These are phyloP conservation scores for Heliconius himera DNA, from an alignment of 1,140 invertebrate species.

Conservation along the genomic window DNA sequence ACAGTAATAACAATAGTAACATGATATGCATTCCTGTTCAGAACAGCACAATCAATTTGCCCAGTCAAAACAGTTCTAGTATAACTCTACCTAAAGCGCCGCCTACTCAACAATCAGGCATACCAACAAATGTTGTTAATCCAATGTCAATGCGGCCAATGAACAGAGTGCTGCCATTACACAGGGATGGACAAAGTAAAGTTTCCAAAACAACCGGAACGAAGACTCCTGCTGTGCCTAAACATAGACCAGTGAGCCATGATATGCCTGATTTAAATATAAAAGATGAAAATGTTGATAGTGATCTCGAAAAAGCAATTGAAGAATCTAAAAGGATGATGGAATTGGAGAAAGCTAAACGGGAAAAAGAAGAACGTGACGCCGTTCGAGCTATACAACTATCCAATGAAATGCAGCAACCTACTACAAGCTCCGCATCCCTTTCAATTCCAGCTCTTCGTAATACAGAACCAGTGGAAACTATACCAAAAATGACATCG, in stretches of 20 bases:
- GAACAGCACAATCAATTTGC: conserved; percentile 75
- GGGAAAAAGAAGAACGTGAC: conserved; percentile 71
- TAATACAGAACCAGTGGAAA: conserved; percentile 46
- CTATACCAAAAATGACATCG: conserved; percentile 65
- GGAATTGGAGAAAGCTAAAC: conserved; percentile 75
- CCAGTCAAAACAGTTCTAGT: conserved; percentile 78
- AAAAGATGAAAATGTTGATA: conserved; percentile 78
- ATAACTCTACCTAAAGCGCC: conserved; percentile 84
- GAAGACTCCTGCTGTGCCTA: conserved; percentile 57
- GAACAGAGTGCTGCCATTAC: conserved; percentile 89
- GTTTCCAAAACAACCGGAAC: conserved; percentile 59
- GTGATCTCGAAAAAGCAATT: conserved; percentile 80
- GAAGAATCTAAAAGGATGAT: conserved; percentile 79
- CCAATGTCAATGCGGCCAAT: conserved; percentile 86
- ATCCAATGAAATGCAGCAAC: conserved; percentile 63
- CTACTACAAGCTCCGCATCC: conserved; percentile 61
- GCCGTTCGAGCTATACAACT: conserved; percentile 62
- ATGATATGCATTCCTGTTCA: conserved; percentile 75
- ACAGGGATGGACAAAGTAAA: conserved; percentile 79
- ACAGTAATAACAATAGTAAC: conserved; percentile 53
- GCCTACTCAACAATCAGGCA: conserved; percentile 82
- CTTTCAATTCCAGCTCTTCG: conserved; percentile 34
- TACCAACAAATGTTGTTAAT: conserved; percentile 86
- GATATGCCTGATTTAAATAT: conserved; percentile 80
- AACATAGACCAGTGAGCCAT: conserved; percentile 71